These are phyloP conservation scores for Aythya baeri DNA, from an alignment of 2,113 vertebrate genomes.

Conservation along the genomic window DNA sequence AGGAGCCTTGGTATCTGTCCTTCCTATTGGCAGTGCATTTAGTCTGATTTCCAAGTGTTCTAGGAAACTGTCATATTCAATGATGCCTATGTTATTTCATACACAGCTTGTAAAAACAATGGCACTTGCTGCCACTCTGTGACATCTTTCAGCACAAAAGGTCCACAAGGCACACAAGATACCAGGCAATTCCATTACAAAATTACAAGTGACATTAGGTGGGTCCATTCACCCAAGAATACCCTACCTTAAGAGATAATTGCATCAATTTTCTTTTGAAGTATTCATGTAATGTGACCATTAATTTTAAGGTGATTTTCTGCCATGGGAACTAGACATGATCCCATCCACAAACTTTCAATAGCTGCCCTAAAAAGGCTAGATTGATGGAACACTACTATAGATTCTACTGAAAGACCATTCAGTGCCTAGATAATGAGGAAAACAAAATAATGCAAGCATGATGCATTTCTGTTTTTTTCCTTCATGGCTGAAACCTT, in stretches of 20 bases:
- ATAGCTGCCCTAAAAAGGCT: not conserved
- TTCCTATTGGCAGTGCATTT: not conserved
- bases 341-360: not conserved
- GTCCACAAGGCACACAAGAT: not conserved
- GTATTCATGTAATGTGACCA: not conserved
- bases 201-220: not conserved
- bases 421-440: not conserved
- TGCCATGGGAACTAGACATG: not conserved
- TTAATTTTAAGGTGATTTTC: not conserved
- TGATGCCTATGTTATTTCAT: not conserved
- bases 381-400: not conserved
- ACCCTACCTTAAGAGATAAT: not conserved
- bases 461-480: not conserved
- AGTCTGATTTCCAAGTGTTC: slow-evolving; percentile 18
- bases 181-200: not conserved
- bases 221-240: not conserved
- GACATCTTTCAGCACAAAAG: not conserved
- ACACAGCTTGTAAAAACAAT: not conserved
- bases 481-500: not conserved
- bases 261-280: not conserved
- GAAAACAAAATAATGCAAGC: not conserved
- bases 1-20: not conserved
- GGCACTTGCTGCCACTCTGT: not conserved
- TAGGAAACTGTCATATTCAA: not conserved
- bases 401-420: not conserved